A percentile compares a stretch with the other conserved stretches of the same genome.
phyloP scores from a whole-genome alignment of 2,888 invertebrate genomes.

The Chrysotoxum bicinctum region DNA sequence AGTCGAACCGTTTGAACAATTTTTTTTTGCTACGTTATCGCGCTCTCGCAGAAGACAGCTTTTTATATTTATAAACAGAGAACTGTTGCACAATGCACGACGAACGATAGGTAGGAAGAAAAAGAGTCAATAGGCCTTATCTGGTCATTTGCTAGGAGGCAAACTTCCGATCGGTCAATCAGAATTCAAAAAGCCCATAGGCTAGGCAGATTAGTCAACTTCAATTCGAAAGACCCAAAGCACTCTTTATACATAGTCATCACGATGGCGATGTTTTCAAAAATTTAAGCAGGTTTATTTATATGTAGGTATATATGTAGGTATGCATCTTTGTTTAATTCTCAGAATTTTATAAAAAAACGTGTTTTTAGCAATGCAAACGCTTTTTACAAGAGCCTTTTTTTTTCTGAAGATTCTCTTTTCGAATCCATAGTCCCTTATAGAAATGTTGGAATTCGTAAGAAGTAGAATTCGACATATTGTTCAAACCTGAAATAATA shows the following conservation, averaged over 20 bases:
- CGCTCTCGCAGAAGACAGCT: neutral
- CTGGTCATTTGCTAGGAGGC: slow-evolving; percentile 5
- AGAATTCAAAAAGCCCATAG: neutral
- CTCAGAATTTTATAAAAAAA: no score
- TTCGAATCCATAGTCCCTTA: no score
- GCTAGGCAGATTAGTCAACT: neutral
- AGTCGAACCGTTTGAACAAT: slow-evolving; percentile 21
- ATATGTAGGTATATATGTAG: no score
- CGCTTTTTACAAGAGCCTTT: no score
- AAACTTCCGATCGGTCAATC: neutral
- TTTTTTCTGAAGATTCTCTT: no score
- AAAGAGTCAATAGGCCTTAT: neutral
- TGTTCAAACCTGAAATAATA: no score
- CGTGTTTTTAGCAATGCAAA: no score
- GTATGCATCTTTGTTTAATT: no score
- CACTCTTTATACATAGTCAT: neutral
- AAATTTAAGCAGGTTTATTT: no score
- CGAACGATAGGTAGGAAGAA: neutral
- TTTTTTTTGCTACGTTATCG: neutral
- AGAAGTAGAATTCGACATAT: no score
- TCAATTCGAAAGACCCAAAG: neutral
- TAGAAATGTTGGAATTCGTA: no score
- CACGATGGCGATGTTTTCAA: no score
- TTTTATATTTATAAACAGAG: slow-evolving; percentile 59
- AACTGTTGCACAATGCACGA: neutral